These are phyloP conservation scores for Dryomyza anilis DNA, from an alignment of 2,888 invertebrate genomes.

Conservation along the genomic window DNA sequence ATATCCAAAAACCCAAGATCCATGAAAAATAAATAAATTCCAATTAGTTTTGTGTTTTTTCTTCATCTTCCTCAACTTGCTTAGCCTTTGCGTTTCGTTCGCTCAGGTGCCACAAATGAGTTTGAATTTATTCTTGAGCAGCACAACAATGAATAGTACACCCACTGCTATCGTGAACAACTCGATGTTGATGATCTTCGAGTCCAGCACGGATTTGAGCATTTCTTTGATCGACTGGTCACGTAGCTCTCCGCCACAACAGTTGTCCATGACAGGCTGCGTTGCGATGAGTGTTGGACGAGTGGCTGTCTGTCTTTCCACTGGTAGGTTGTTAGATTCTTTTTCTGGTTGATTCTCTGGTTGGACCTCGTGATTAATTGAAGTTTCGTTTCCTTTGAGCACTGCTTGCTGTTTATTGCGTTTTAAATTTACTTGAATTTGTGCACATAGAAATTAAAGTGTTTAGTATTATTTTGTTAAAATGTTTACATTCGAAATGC, in stretches of 20 bases:
- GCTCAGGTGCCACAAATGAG: constrained; percentile 52
- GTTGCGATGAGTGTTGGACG: too few relatives aligned
- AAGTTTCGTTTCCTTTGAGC: too few relatives aligned
- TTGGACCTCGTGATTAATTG: too few relatives aligned
- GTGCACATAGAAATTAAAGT: too few relatives aligned
- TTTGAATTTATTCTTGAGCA: constrained; percentile 56
- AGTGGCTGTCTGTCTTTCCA: too few relatives aligned
- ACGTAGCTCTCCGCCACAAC: constrained; percentile 52
- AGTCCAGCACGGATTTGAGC: constrained; percentile 55
- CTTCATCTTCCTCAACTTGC: constrained; percentile 17
- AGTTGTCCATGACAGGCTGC: constrained; percentile 46
- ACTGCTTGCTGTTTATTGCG: too few relatives aligned
- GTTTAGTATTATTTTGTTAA: too few relatives aligned
- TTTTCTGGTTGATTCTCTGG: too few relatives aligned
- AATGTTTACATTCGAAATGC: too few relatives aligned
- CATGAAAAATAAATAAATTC: background rate
- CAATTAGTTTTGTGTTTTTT: constrained; percentile 2
- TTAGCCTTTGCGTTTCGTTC: too few relatives aligned
- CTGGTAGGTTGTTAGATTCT: too few relatives aligned
- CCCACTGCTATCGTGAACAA: constrained; percentile 57
- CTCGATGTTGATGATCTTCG: constrained; percentile 56
- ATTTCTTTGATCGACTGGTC: constrained; percentile 54
- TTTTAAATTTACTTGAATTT: too few relatives aligned
- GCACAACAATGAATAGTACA: constrained; percentile 52
- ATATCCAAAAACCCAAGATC: constrained; percentile 27